Conservation (phyloP, 2,888 invertebrate genomes). For the Ellobium chinense region DNA sequence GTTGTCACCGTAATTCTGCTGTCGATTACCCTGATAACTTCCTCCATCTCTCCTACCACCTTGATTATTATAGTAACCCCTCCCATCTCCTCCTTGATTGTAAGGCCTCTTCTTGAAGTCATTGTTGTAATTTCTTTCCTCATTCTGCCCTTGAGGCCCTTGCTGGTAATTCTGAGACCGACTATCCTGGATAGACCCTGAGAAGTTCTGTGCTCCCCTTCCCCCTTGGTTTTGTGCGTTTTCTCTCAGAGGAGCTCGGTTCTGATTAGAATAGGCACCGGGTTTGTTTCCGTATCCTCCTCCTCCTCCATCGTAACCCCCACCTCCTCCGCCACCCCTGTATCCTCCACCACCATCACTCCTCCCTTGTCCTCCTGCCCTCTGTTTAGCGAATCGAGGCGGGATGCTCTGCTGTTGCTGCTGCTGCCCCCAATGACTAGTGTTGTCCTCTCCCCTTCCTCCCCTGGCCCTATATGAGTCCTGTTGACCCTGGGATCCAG, state of each 20-base stretch:
- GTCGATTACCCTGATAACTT: slow-evolving; percentile 22
- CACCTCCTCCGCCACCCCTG: slow-evolving; percentile 27
- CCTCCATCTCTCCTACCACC: not conserved
- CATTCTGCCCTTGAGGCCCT: not conserved
- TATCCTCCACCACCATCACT: not conserved
- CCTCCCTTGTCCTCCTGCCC: not conserved
- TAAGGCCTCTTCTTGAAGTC: slow-evolving; percentile 1
- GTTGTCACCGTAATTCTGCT: slow-evolving; percentile 32
- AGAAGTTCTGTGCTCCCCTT: not conserved
- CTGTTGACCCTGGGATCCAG: not conserved
- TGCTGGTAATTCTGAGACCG: not conserved
- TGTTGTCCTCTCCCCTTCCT: slow-evolving; percentile 16
- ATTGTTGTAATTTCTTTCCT: not conserved
- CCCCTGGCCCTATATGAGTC: slow-evolving; percentile 2
- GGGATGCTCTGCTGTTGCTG: slow-evolving; percentile 14
- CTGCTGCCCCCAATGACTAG: not conserved
- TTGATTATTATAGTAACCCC: not conserved
- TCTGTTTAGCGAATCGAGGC: slow-evolving; percentile 44
- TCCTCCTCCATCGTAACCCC: slow-evolving; percentile 19
- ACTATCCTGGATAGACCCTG: not conserved
- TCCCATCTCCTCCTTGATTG: not conserved
- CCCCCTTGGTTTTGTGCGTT: not conserved
- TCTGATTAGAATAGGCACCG: slow-evolving; percentile 6
- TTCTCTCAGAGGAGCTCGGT: slow-evolving; percentile 14
- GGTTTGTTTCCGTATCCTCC: slow-evolving; percentile 25